Conservation (phyloP, 2,113 vertebrate species). For the Periophthalmus modestus region DNA sequence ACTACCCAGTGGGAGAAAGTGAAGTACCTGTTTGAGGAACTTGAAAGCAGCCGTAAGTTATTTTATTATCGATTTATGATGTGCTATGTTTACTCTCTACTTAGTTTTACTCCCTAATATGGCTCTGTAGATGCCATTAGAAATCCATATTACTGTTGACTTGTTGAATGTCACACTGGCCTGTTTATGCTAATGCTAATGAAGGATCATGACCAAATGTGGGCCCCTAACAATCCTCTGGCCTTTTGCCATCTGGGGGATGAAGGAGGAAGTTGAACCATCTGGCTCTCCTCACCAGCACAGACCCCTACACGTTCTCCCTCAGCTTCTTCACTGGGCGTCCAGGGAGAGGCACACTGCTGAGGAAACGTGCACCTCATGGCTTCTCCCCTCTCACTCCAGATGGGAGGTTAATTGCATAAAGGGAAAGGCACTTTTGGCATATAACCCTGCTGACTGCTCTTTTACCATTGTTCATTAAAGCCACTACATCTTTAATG, state of each 20-base stretch:
- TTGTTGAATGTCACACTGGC: conserved; percentile 33
- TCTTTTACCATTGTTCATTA: conserved; percentile 48
- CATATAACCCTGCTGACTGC: conserved; percentile 49
- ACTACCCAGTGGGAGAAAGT: conserved; percentile 96
- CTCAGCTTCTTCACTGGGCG: conserved; percentile 45
- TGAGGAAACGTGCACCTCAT: conserved; percentile 50
- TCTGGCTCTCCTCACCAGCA: conserved; percentile 63
- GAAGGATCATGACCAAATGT: conserved; percentile 37
- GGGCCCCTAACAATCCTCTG: conserved; percentile 42
- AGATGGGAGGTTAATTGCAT: conserved; percentile 75
- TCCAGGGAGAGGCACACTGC: conserved; percentile 38
- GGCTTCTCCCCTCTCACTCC: conserved; percentile 51
- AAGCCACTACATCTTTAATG: conserved; percentile 43
- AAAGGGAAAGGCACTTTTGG: conserved; percentile 55
- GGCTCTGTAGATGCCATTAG: not conserved
- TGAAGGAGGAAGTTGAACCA: conserved; percentile 62
- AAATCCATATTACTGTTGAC: conserved; percentile 9
- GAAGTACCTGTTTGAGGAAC: conserved; percentile 90
- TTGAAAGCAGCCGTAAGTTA: conserved; percentile 94
- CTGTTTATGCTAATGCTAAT: conserved; percentile 20
- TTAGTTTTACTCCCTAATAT: not conserved
- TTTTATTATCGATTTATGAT: not conserved
- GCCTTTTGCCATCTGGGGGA: conserved; percentile 59
- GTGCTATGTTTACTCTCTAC: not conserved
- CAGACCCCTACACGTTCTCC: conserved; percentile 46